phyloP scores from a whole-genome alignment of 1,140 invertebrate genomes.

The Zaprionus ghesquierei region DNA sequence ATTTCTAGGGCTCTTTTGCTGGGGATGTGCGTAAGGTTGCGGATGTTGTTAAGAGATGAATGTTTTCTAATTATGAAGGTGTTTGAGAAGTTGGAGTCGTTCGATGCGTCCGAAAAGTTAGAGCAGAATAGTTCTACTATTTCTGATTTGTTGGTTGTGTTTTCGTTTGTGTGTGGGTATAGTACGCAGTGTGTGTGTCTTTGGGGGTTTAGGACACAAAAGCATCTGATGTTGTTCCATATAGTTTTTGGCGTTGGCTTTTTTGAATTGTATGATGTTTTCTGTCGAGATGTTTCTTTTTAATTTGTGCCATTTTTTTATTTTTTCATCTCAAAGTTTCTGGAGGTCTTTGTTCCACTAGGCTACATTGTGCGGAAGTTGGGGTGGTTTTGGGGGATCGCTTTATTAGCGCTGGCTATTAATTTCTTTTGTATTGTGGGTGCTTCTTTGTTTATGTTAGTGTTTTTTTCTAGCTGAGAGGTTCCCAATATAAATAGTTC shows the following conservation, averaged over 20 bases:
- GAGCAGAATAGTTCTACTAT: slow-evolving; percentile 11
- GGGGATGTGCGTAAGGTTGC: neutral
- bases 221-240: slow-evolving; percentile 3
- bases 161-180: slow-evolving; percentile 1
- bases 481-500: neutral
- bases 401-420: neutral
- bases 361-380: neutral
- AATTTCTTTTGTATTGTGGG: slow-evolving; percentile 21
- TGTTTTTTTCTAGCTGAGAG: neutral
- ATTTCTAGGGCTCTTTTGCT: slow-evolving; percentile 27
- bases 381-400: slow-evolving; percentile 2
- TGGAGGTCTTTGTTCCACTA: no score
- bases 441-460: slow-evolving; percentile 24
- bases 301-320: neutral
- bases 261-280: slow-evolving; percentile 5
- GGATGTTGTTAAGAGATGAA: slow-evolving; percentile 8
- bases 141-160: slow-evolving; percentile 11
- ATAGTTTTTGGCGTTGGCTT: slow-evolving; percentile 24
- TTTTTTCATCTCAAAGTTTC: neutral
- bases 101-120: neutral
- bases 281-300: neutral
- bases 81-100: neutral
- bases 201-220: neutral
- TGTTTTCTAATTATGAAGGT: slow-evolving; percentile 16
- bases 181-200: slow-evolving; percentile 6